Percentiles rank a stretch among this genome's conserved stretches.
phyloP scores from a whole-genome alignment of 1,140 invertebrate species.

The Cyclargus thomasi region DNA sequence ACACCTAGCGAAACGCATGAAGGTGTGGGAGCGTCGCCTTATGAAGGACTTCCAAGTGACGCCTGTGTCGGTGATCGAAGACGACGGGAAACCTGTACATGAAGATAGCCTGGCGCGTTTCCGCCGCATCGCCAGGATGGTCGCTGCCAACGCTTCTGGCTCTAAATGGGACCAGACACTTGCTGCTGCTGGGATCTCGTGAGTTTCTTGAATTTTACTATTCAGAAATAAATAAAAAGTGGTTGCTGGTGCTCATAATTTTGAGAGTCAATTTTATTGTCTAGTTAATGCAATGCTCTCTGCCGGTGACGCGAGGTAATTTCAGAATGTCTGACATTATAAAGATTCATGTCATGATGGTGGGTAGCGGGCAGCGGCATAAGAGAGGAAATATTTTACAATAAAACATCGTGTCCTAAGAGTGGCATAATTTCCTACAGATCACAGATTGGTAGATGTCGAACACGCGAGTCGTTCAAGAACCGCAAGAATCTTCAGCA shows the following conservation, averaged over 20 bases:
- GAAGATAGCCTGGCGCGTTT: constrained; percentile 82
- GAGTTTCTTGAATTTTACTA: constrained; percentile 50
- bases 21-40: constrained; percentile 86
- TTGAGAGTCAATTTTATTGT: no score
- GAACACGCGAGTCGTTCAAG: constrained; percentile 79
- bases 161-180: constrained; percentile 84
- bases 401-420: not conserved
- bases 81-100: constrained; percentile 75
- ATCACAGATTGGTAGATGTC: constrained; percentile 85
- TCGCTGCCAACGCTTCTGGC: constrained; percentile 79
- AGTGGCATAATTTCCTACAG: constrained; percentile 47
- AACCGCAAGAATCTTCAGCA: constrained; percentile 83
- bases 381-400: no score
- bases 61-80: constrained; percentile 78
- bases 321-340: no score
- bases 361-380: no score
- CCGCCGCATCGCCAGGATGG: constrained; percentile 82
- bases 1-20: constrained; percentile 83
- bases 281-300: no score
- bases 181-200: constrained; percentile 76
- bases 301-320: no score
- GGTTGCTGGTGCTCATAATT: no score
- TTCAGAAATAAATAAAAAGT: no score
- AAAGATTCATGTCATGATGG: no score
- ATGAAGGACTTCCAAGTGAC: constrained; percentile 92